Evolutionary conservation across 1,140 invertebrate genomes (phyloP).

Genomic region (Andrena cerasifolii): DNA sequence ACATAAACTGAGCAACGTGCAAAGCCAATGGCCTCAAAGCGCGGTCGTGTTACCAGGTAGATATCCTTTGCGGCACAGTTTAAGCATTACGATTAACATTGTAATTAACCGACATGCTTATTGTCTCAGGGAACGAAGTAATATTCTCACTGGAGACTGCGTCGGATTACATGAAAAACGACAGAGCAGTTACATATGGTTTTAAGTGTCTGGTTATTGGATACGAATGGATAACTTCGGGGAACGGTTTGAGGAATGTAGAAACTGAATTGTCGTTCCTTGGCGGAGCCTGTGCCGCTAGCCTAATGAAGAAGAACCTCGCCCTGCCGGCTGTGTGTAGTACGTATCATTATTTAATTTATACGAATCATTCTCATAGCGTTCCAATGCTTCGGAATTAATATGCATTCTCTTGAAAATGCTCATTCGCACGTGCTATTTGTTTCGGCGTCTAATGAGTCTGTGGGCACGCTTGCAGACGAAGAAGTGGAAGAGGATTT

Average conservation of each 20-base stretch:
- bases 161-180: slow-evolving; percentile 97
- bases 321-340: slow-evolving; percentile 86
- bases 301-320: slow-evolving; percentile 94
- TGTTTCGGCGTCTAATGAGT: background rate
- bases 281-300: slow-evolving; percentile 94
- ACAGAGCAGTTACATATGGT: slow-evolving; percentile 91
- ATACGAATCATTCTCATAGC: no score
- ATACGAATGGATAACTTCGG: slow-evolving; percentile 90
- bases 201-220: slow-evolving; percentile 96
- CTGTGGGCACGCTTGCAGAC: slow-evolving; percentile 77
- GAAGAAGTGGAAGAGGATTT: slow-evolving; percentile 90
- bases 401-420: background rate
- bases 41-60: slow-evolving; percentile 92
- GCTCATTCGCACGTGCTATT: background rate
- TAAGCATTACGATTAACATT: no score
- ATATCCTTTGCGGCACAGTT: background rate
- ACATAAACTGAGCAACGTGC: slow-evolving; percentile 86
- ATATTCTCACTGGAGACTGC: slow-evolving; percentile 97
- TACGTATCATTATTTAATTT: slow-evolving; percentile 73
- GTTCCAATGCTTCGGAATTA: background rate
- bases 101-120: background rate
- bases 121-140: slow-evolving; percentile 91
- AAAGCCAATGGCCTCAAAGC: slow-evolving; percentile 93
- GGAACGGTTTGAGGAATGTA: slow-evolving; percentile 88
- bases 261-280: slow-evolving; percentile 96